Base-by-base conservation (phyloP, 2,888 invertebrate species). In the Galerucella nymphaeae region DNA sequence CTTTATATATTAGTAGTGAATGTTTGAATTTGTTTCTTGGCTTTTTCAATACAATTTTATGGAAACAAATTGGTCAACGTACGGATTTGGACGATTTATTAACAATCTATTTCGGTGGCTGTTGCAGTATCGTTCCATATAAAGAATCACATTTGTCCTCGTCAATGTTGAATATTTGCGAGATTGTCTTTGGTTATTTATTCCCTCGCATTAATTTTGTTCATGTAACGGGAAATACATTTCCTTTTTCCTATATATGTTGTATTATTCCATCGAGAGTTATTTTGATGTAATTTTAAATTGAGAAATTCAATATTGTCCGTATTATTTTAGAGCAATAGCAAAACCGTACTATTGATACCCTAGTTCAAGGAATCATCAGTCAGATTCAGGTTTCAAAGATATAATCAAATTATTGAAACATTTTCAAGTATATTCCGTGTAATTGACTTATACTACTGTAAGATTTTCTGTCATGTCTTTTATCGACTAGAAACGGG, bases 81-180 rank as follows among this genome's bases (percentile, higher is more conserved):
- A 30, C 23, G 18, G 23, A 9, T 13, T 58, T 23, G 18, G n/a
- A 14, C 38, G 38, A 59, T 59, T 59, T 59, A 59, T 59, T 59
- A n/a, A n/a, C 59, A 38, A 30, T 59, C n/a, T 59, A n/a, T 30
- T 59, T 8, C 59, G 20, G 30, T 30, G 2, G 30, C 30, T 30
- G 8, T 8, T 30, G 30, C 30, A 30, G 30, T 30, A 30, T 30
- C 30, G 30, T 30, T 30, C 6, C 30, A 30, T 30, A 30, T 30
- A 30, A 55, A 55, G 55, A 20, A 55, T 23, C 20, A 18, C 9
- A 55, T 55, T 55, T 55, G 10, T 20, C 20, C 55, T 55, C 55
- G 55, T 55, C 55, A 53, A n/a, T 53, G 53, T 18, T n/a, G 18
- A 53, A 53, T 53, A 16, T 53, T 53, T 53, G 53, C 16, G 53